Evolutionary conservation across 92 coral and sea anemone genomes (phyloP).

Genomic region (Phenganax marumi): DNA sequence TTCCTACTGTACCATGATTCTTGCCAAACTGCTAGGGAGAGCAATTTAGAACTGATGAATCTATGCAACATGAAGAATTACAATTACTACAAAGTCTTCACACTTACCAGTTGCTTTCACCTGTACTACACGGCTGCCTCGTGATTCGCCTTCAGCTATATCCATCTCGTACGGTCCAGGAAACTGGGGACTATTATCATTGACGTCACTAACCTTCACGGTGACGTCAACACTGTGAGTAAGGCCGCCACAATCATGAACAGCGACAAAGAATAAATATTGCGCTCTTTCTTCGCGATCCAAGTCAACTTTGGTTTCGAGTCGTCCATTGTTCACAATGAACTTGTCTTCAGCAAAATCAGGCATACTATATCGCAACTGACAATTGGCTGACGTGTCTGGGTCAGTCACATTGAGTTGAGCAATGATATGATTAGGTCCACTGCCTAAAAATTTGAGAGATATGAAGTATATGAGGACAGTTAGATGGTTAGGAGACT

Average conservation of each 20-base stretch:
- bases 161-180: slow-evolving; percentile 49
- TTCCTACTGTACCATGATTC: too few relatives aligned
- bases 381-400: slow-evolving; percentile 1
- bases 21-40: too few relatives aligned
- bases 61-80: too few relatives aligned
- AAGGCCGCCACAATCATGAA: slow-evolving; percentile 68
- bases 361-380: not conserved
- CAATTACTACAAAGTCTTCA: not conserved
- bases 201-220: slow-evolving; percentile 66
- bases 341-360: slow-evolving; percentile 13
- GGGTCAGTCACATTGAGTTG: not conserved
- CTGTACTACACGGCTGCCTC: slow-evolving; percentile 58
- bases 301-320: slow-evolving; percentile 46
- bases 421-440: not conserved
- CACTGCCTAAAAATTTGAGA: not conserved
- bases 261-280: slow-evolving; percentile 66
- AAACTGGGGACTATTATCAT: slow-evolving; percentile 73
- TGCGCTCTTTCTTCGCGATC: slow-evolving; percentile 73
- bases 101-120: slow-evolving; percentile 79
- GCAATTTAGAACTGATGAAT: too few relatives aligned
- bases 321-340: slow-evolving; percentile 54
- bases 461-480: not conserved
- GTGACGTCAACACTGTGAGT: slow-evolving; percentile 59
- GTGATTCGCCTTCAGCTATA: slow-evolving; percentile 61
- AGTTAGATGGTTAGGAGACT: not conserved